A percentile compares a stretch with the other conserved stretches of the same genome.
Conservation (phyloP, 1,140 invertebrate genomes). For the Apolygus lucorum region DNA sequence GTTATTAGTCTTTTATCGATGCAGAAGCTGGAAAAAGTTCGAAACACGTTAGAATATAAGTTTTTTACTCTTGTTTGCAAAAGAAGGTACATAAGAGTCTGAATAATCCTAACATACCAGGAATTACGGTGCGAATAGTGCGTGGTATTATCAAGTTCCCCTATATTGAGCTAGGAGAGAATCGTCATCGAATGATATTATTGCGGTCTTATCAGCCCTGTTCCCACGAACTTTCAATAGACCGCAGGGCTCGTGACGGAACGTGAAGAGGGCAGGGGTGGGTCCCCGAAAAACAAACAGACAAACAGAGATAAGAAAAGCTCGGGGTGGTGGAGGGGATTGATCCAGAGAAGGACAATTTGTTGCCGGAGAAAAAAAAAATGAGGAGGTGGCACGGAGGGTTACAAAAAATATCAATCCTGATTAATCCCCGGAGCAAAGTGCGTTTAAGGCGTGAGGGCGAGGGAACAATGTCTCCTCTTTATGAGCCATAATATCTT, state of each 20-base stretch:
- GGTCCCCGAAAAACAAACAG: constrained; percentile 6
- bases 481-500: constrained; percentile 31
- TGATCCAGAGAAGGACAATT: background rate
- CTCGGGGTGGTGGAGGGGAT: background rate
- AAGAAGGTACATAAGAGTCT: no score
- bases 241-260: background rate
- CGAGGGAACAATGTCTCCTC: constrained; percentile 23
- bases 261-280: no score
- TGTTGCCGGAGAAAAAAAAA: constrained; percentile 21
- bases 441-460: constrained; percentile 14
- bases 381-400: background rate
- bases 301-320: constrained; percentile 17
- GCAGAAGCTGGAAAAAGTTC: no score
- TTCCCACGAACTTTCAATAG: background rate
- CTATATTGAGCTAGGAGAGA: no score
- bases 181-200: background rate
- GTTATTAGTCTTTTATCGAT: no score
- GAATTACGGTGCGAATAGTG: no score
- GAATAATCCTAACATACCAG: no score
- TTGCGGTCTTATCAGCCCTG: background rate
- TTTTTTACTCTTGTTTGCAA: no score
- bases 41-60: no score
- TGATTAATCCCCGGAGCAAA: constrained; percentile 30
- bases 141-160: no score
- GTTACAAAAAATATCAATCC: constrained; percentile 30